Evolutionary conservation across 2,797 vertebrate species (phyloP).

Genomic region (Todus mexicanus): DNA sequence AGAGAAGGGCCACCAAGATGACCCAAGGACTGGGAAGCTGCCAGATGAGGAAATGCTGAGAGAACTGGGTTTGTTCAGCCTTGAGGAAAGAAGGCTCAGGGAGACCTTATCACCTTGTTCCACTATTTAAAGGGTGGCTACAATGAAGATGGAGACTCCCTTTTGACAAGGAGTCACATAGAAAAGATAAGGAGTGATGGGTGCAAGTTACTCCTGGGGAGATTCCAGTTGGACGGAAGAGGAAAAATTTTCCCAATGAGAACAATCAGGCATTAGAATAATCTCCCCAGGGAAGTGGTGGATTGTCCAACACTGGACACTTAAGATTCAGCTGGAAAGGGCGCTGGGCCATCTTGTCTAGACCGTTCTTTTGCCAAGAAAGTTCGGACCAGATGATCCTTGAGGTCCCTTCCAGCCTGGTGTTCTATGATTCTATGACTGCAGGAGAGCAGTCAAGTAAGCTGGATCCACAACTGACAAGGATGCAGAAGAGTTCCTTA

Average conservation of each 20-base stretch:
- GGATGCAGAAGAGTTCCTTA: background rate
- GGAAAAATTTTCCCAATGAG: background rate
- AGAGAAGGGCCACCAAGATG: background rate
- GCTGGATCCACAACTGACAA: accelerated
- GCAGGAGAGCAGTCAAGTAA: background rate
- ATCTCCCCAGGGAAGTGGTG: background rate
- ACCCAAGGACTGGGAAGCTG: background rate
- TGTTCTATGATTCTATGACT: background rate
- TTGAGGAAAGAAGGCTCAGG: background rate
- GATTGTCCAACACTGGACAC: background rate
- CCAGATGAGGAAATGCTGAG: background rate
- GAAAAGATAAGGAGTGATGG: background rate
- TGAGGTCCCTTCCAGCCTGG: background rate
- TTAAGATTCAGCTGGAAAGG: background rate
- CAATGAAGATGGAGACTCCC: background rate
- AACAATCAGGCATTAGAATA: background rate
- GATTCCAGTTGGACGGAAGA: background rate
- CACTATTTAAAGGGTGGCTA: background rate
- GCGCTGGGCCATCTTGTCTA: background rate
- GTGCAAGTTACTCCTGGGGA: background rate
- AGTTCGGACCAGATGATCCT: background rate
- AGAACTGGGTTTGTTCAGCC: background rate
- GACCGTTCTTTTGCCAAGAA: background rate
- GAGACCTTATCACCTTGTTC: background rate
- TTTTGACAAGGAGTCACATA: background rate